A percentile compares a stretch with the other conserved stretches of the same genome.
These are phyloP conservation scores for Myathropa florea DNA, from an alignment of 2,888 invertebrate genomes.

Conservation along the genomic window DNA sequence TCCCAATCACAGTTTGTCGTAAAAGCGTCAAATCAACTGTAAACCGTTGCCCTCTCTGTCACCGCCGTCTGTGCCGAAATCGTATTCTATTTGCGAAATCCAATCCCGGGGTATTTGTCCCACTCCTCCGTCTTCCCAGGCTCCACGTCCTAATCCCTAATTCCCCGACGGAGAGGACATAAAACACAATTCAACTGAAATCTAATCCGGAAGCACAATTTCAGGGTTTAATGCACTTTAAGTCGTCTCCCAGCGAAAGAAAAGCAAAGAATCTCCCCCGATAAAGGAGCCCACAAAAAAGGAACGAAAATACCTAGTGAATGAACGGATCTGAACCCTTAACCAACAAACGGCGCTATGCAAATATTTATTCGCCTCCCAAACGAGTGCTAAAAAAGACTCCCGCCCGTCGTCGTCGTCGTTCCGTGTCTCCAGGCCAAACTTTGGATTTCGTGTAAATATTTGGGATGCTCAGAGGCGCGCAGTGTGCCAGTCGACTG, in stretches of 20 bases:
- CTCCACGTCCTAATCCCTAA: conserved; percentile 36
- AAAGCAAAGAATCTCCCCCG: not conserved
- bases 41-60: conserved; percentile 29
- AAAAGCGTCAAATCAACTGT: conserved; percentile 41
- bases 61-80: conserved; percentile 29
- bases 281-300: conserved; percentile 23
- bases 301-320: conserved; percentile 12
- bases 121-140: not conserved
- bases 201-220: conserved; percentile 55
- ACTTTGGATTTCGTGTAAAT: conserved; percentile 35
- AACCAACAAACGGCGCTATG: conserved; percentile 59
- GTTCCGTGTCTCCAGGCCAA: not conserved
- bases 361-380: conserved; percentile 57
- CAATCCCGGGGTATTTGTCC: conserved; percentile 50
- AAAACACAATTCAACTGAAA: conserved; percentile 40
- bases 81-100: conserved; percentile 54
- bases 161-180: conserved; percentile 21
- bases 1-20: not conserved
- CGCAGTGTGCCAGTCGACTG: conserved; percentile 13
- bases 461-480: conserved; percentile 31
- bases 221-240: conserved; percentile 58
- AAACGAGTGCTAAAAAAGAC: conserved; percentile 3
- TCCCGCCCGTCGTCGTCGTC: not conserved
- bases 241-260: conserved; percentile 1
- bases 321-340: conserved; percentile 66